phyloP scores from a whole-genome alignment of 2,113 vertebrate genomes.

The Tragelaphus scriptus region DNA sequence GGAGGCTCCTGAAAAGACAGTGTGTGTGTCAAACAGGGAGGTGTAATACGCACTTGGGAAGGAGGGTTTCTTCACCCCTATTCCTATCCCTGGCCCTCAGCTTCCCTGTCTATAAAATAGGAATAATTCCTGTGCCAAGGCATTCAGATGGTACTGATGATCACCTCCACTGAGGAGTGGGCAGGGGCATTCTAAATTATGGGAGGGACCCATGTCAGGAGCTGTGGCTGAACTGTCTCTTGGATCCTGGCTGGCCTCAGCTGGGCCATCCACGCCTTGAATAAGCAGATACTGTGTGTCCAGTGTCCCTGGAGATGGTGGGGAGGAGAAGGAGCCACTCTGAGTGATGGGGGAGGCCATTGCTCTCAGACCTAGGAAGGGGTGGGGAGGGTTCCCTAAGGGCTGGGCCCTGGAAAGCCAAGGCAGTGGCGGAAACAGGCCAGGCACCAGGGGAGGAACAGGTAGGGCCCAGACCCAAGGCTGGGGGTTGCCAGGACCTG shows the following conservation, averaged over 20 bases:
- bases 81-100: background rate
- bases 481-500: background rate
- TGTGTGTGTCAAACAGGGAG: background rate
- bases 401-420: background rate
- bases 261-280: background rate
- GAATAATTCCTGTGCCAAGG: background rate
- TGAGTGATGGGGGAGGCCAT: background rate
- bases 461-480: background rate
- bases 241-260: background rate
- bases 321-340: background rate
- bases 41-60: background rate
- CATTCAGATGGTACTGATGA: background rate
- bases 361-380: background rate
- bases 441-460: too few species aligned
- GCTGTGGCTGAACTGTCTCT: background rate
- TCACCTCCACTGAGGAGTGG: background rate
- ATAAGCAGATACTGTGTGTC: constrained; percentile 20
- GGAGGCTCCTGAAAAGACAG: background rate
- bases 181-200: background rate
- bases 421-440: background rate
- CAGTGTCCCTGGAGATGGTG: background rate
- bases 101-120: background rate
- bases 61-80: background rate
- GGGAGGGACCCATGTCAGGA: background rate
- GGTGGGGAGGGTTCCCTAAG: background rate